A percentile compares a stretch with the other conserved stretches of the same genome.
Conservation (phyloP, 2,797 vertebrate genomes). For the Micromesistius poutassou region DNA sequence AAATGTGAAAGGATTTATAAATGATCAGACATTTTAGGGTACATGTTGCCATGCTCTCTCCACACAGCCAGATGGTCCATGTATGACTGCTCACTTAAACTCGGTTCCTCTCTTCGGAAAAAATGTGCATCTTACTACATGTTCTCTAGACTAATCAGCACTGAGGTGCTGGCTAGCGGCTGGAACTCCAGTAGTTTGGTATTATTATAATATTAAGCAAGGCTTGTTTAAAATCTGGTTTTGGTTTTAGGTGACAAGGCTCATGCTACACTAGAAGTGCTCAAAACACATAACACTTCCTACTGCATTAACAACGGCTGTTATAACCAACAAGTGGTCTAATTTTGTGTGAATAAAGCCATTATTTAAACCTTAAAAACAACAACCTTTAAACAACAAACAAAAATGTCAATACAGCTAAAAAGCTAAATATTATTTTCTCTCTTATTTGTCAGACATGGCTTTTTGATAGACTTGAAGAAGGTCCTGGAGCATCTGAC, state of each 20-base stretch:
- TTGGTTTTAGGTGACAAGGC: neutral
- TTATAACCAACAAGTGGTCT: too few species aligned
- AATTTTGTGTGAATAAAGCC: too few species aligned
- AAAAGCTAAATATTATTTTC: neutral
- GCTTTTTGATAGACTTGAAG: constrained; percentile 56
- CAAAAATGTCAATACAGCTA: neutral
- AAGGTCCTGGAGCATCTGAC: constrained; percentile 55
- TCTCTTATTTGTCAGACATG: constrained; percentile 44
- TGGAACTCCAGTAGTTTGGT: neutral
- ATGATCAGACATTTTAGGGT: neutral
- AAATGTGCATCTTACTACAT: neutral
- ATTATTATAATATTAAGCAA: neutral
- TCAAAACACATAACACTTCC: neutral
- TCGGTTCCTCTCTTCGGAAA: too few species aligned
- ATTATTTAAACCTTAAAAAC: too few species aligned
- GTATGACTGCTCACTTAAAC: too few species aligned
- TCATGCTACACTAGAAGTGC: neutral
- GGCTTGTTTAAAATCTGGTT: neutral
- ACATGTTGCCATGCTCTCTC: neutral
- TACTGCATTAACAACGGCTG: neutral
- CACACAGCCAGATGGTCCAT: too few species aligned
- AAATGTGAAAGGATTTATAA: neutral
- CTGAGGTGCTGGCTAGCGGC: neutral
- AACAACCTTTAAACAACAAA: too few species aligned
- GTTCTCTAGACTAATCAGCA: neutral